Evolutionary conservation across 2,113 vertebrate species (phyloP).

Genomic region (Desmodus rotundus): DNA sequence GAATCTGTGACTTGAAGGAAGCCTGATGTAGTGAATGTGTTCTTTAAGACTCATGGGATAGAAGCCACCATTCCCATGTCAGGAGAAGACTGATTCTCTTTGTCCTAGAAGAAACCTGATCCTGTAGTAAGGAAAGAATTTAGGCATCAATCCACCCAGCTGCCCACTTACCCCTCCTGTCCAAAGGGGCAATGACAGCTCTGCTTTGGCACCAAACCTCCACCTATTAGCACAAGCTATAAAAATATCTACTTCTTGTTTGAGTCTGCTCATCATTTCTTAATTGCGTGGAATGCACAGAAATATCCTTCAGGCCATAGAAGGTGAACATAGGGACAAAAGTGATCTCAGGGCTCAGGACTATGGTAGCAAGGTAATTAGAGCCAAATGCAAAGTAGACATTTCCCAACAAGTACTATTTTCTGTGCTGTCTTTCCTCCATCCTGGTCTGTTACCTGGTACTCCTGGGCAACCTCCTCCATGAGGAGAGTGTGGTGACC

Average conservation of each 20-base stretch:
- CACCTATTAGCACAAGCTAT: not conserved
- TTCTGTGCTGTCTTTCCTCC: not conserved
- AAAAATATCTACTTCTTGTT: not conserved
- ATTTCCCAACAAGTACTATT: not conserved
- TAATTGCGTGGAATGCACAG: not conserved
- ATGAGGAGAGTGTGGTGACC: constrained; percentile 81
- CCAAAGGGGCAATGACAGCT: not conserved
- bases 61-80: not conserved
- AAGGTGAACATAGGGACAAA: not conserved
- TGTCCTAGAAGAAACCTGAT: not conserved
- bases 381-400: not conserved
- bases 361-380: not conserved
- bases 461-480: constrained; percentile 81
- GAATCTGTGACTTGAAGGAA: not conserved
- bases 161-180: not conserved
- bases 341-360: not conserved
- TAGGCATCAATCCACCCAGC: not conserved
- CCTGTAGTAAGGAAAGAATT: not conserved
- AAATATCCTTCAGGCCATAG: not conserved
- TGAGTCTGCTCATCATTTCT: not conserved
- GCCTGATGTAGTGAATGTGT: not conserved
- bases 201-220: not conserved
- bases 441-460: constrained; percentile 72
- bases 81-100: not conserved
- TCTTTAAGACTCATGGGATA: not conserved